Evolutionary conservation across 2,113 vertebrate genomes (phyloP).

Genomic region (Cyanistes caeruleus): DNA sequence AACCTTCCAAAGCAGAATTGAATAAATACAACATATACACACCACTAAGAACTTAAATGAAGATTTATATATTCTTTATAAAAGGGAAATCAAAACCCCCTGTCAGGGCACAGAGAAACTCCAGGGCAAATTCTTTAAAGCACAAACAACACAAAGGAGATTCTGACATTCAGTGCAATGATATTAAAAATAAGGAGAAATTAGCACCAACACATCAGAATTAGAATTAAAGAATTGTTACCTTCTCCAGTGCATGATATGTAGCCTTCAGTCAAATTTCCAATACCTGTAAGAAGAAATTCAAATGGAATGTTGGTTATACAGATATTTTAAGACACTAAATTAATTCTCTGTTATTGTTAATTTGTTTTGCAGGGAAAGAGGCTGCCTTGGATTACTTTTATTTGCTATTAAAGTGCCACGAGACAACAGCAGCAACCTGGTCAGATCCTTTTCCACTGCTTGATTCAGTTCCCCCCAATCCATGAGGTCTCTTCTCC

Average conservation of each 20-base stretch:
- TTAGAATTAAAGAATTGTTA: background rate
- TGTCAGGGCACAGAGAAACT: background rate
- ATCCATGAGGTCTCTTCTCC: background rate
- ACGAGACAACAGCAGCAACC: background rate
- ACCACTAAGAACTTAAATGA: background rate
- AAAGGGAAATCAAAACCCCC: background rate
- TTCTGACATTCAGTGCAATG: background rate
- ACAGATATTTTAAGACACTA: background rate
- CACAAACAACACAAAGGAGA: background rate
- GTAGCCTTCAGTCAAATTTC: conserved; percentile 19
- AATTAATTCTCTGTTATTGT: background rate
- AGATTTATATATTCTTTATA: background rate
- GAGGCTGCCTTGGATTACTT: background rate
- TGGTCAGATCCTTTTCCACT: background rate
- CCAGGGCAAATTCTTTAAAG: background rate
- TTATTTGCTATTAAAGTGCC: background rate
- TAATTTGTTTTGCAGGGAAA: background rate
- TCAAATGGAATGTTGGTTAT: background rate
- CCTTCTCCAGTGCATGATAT: conserved; percentile 13
- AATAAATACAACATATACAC: background rate
- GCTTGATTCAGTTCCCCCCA: background rate
- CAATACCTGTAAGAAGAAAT: conserved; percentile 34
- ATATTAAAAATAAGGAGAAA: background rate
- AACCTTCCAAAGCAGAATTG: background rate
- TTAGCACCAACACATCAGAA: background rate